Percentiles rank a stretch among this genome's conserved stretches.
Evolutionary conservation across 2,888 invertebrate species (phyloP).

Genomic region (Brachynemurus nebulosus): DNA sequence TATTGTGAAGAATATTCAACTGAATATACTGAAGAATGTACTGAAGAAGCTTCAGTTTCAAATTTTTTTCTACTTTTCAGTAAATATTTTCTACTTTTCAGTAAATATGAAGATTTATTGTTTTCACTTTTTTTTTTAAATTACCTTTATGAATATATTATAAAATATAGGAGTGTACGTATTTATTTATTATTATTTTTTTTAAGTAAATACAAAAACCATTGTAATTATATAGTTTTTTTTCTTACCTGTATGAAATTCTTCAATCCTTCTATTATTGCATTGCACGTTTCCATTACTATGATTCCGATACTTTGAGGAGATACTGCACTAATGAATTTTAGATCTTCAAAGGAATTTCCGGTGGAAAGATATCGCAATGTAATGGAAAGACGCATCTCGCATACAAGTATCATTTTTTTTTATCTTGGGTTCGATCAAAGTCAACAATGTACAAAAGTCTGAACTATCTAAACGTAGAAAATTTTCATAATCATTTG

Average conservation of each 20-base stretch:
- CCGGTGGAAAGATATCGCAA: constrained; percentile 18
- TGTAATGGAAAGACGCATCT: constrained; percentile 16
- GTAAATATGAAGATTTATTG: too few relatives aligned
- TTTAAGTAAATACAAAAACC: too few relatives aligned
- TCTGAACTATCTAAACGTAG: constrained; percentile 10
- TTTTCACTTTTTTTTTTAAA: too few relatives aligned
- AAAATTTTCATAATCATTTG: constrained; percentile 12
- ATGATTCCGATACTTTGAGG: constrained; percentile 16
- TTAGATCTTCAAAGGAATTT: constrained; percentile 17
- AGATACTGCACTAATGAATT: constrained; percentile 15
- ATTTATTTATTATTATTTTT: too few relatives aligned
- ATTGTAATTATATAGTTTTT: not conserved
- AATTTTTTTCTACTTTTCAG: too few relatives aligned
- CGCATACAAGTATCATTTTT: constrained; percentile 17
- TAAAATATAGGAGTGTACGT: too few relatives aligned
- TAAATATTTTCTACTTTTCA: too few relatives aligned
- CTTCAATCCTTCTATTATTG: constrained; percentile 13
- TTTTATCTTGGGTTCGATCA: constrained; percentile 15
- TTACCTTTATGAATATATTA: too few relatives aligned
- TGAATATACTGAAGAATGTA: too few relatives aligned
- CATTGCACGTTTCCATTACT: constrained; percentile 16
- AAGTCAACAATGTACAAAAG: constrained; percentile 12
- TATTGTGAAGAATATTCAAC: too few relatives aligned
- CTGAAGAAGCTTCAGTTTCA: too few relatives aligned
- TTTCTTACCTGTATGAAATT: constrained; percentile 14